A percentile compares a stretch with the other conserved stretches of the same genome.
Evolutionary conservation across 2,888 invertebrate genomes (phyloP).

Genomic region (Amorpha juglandis): DNA sequence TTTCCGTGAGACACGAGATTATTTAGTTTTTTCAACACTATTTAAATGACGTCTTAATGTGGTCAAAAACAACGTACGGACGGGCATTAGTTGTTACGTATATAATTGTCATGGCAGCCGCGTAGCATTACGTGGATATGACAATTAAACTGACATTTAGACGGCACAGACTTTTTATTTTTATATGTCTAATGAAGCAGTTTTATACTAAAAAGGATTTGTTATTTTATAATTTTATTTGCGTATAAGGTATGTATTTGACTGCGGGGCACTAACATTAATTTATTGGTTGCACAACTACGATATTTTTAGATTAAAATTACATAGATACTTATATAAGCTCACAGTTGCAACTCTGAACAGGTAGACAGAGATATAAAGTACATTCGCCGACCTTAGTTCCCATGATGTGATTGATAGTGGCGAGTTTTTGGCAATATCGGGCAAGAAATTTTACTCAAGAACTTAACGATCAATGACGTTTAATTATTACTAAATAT

Average conservation of each 20-base stretch:
- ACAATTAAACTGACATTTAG: conserved; percentile 33
- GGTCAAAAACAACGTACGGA: conserved; percentile 53
- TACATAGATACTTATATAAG: background rate
- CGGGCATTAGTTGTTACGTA: conserved; percentile 23
- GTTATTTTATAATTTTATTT: conserved; percentile 1
- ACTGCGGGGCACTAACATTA: background rate
- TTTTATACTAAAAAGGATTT: background rate
- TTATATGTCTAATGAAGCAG: background rate
- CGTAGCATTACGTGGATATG: conserved; percentile 12
- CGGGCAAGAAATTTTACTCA: too few species aligned
- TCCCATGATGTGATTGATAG: too few species aligned
- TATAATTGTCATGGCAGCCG: conserved; percentile 4
- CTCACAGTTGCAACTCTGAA: too few species aligned
- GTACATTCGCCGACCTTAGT: too few species aligned
- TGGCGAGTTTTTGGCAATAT: too few species aligned
- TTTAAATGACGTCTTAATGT: conserved; percentile 64
- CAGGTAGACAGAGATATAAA: too few species aligned
- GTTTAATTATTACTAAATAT: too few species aligned
- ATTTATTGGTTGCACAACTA: background rate
- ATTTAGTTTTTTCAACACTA: conserved; percentile 73
- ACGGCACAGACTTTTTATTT: background rate
- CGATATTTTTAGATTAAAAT: background rate
- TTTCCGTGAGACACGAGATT: conserved; percentile 72
- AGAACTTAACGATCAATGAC: too few species aligned
- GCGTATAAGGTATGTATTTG: background rate